Base-by-base conservation (phyloP, 2,888 invertebrate genomes). In the Macaria notata region DNA sequence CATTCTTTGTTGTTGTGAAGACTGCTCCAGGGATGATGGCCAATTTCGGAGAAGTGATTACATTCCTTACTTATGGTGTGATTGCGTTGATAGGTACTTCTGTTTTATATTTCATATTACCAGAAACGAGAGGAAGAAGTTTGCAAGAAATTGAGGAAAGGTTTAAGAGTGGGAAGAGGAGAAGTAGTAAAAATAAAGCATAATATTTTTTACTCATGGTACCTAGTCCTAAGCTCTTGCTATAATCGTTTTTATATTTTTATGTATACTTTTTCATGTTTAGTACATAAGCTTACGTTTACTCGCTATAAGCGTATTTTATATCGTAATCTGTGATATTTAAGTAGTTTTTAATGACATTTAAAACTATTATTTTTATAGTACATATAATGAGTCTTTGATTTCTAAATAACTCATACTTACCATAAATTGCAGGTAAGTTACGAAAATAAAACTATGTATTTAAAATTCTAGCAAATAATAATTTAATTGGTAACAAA, bases 51-150 rank as follows among this genome's bases (percentile, higher is more conserved):
- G 88, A 92, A 61, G 92, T 91, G 1, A 84, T 92, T n/a, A 93
- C 94, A n/a, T 95, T 95, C 81, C 78, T 93, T 1, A 75, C 92
- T 51, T 95, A 94, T 70, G 95, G 94, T 30, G 59, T 84, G 0
- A 83, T 94, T 64, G 92, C 94, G 0, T 74, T 94, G 0, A 31
- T 93, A 5, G 95, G 94, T 3, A 93, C 93, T 30, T 61, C 90
- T 3, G 85, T 94, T 49, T 82, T 95, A 56, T 94, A 92, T 71
- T 88, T 92, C 49, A 92, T 91, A 56, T 76, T 95, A 45, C 95
- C 95, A 1, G 95, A 95, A 81, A 95, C 95, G 0, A 94, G 93
- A 70, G 94, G 94, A 3, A 94, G 93, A 64, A 94, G 94, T 31
- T 81, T 95, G 48, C 90, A 93, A 62, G 94, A 95, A 75, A 95